Conservation (phyloP, 1,140 invertebrate species). For the Ceratina calcarata region DNA sequence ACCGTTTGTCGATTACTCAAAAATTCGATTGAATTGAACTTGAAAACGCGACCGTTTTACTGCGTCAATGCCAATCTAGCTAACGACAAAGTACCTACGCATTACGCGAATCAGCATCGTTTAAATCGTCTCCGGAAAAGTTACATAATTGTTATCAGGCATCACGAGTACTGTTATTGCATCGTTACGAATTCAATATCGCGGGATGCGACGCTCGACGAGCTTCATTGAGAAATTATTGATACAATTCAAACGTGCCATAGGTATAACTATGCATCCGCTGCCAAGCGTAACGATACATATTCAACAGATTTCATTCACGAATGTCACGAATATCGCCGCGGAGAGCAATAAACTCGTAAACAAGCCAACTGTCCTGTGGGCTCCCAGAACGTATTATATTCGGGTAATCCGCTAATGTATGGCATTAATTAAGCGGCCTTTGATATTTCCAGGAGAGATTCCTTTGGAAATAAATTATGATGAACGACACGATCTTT, state of each 20-base stretch:
- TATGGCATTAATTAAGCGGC: slow-evolving; percentile 57
- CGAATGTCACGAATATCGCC: slow-evolving; percentile 27
- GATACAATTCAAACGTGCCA: slow-evolving; percentile 32
- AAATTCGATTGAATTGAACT: not conserved
- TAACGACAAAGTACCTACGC: not conserved
- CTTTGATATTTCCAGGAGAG: not conserved
- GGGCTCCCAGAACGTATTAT: slow-evolving; percentile 20
- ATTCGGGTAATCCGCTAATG: slow-evolving; percentile 55
- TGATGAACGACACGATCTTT: slow-evolving; percentile 16
- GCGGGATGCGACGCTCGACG: not conserved
- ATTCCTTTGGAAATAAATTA: slow-evolving; percentile 32
- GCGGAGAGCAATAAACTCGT: slow-evolving; percentile 26
- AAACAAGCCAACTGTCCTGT: slow-evolving; percentile 10
- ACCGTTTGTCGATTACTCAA: not conserved
- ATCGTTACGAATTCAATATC: not conserved
- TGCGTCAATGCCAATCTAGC: not conserved
- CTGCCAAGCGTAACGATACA: not conserved
- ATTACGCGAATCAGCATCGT: not conserved
- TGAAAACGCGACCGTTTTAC: not conserved
- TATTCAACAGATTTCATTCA: slow-evolving; percentile 35
- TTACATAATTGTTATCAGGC: not conserved
- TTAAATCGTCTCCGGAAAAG: not conserved
- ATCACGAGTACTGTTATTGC: not conserved
- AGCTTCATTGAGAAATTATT: slow-evolving; percentile 36
- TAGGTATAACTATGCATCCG: not conserved